Evolutionary conservation across 1,140 invertebrate species (phyloP), one percentile per base, ranked within the genome.

Genomic region (Orussus abietinus): DNA sequence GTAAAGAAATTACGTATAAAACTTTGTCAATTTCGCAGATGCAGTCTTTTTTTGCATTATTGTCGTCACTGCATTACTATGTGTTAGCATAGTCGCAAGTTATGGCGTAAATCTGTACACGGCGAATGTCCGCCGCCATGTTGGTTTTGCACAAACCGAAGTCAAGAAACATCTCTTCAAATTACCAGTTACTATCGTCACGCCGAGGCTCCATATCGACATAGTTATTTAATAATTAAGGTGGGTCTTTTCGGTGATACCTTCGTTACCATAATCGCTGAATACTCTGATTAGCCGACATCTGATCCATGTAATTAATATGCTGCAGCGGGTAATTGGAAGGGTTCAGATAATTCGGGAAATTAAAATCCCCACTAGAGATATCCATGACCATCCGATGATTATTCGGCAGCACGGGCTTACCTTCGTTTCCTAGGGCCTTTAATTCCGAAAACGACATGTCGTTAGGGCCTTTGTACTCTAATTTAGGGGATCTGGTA

Each of bases 181-280:
- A n/a, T n/a, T n/a, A n/a, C n/a, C n/a, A n/a, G n/a, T n/a, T n/a
- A n/a, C n/a, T n/a, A n/a, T n/a, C n/a, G n/a, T n/a, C n/a, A n/a
- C n/a, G n/a, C n/a, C n/a, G n/a, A n/a, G n/a, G n/a, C n/a, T n/a
- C n/a, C n/a, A n/a, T n/a, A n/a, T n/a, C n/a, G n/a, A n/a, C n/a
- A n/a, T n/a, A n/a, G n/a, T n/a, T n/a, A n/a, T n/a, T n/a, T n/a
- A n/a, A n/a, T n/a, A n/a, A n/a, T n/a, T n/a, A n/a, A n/a, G n/a
- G n/a, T n/a, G n/a, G n/a, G n/a, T n/a, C n/a, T n/a, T n/a, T n/a
- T n/a, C n/a, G n/a, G n/a, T n/a, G n/a, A n/a, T n/a, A n/a, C n/a
- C n/a, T n/a, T n/a, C 13, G 9, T 18, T 60, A 73, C 70, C 69
- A 73, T n/a, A 73, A 35, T 46, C 70, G 55, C 36, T 69, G 59